Evolutionary conservation across 1,140 invertebrate genomes (phyloP).

Genomic region (Spodoptera litura): DNA sequence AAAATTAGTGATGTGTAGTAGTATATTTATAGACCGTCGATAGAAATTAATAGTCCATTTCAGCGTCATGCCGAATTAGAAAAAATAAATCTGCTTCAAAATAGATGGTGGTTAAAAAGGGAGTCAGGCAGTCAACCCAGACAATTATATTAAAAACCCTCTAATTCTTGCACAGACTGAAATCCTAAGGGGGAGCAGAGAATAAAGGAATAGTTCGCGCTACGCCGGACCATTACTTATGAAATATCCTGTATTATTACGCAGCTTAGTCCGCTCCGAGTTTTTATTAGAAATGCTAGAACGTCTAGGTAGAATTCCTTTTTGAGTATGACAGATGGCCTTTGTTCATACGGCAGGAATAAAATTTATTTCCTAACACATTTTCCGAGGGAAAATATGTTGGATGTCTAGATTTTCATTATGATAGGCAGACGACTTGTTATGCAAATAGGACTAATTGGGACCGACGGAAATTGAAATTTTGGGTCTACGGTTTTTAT

Average conservation of each 20-base stretch:
- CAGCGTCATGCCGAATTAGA: too few relatives aligned
- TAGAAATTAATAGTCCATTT: too few relatives aligned
- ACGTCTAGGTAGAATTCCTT: constrained; percentile 57
- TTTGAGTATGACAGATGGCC: constrained; percentile 63
- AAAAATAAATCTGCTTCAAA: background rate
- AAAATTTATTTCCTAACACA: constrained; percentile 12
- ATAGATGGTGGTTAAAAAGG: background rate
- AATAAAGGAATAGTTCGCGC: constrained; percentile 45
- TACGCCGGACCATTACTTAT: constrained; percentile 50
- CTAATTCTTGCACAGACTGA: constrained; percentile 28
- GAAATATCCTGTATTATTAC: constrained; percentile 54
- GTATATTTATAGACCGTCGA: too few relatives aligned
- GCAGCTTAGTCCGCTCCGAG: constrained; percentile 56
- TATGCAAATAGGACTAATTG: constrained; percentile 17
- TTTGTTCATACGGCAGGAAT: constrained; percentile 45
- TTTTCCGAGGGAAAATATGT: constrained; percentile 3
- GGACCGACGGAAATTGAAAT: constrained; percentile 7
- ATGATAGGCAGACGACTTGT: constrained; percentile 4
- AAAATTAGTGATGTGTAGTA: too few relatives aligned
- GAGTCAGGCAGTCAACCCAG: constrained; percentile 2
- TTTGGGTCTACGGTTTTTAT: constrained; percentile 1
- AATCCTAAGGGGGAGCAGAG: constrained; percentile 3
- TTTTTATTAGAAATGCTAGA: constrained; percentile 67
- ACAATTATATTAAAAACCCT: constrained; percentile 12
- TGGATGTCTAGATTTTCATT: constrained; percentile 29